Percentiles rank a stretch among this genome's conserved stretches.
These are phyloP conservation scores for Drosophila lacicola DNA, from an alignment of 2,888 invertebrate genomes.

Conservation along the genomic window DNA sequence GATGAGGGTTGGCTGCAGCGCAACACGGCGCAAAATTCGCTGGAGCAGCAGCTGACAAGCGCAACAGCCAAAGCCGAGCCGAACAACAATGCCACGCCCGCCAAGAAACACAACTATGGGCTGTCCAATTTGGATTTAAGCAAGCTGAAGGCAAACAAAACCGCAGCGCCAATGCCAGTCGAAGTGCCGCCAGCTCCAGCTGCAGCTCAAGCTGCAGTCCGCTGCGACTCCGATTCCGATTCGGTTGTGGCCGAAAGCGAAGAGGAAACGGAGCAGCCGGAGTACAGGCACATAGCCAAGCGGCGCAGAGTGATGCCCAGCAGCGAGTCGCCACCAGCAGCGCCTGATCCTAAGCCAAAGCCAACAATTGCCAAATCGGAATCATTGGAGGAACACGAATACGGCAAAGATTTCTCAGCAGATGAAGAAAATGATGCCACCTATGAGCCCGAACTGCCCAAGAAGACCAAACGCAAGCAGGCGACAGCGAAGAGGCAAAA, in stretches of 20 bases:
- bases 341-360: not conserved
- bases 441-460: conserved; percentile 39
- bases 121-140: conserved; percentile 85
- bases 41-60: conserved; percentile 14
- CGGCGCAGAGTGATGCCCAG: conserved; percentile 85
- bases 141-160: conserved; percentile 42
- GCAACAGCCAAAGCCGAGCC: conserved; percentile 6
- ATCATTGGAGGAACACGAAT: not conserved
- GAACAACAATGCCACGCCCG: conserved; percentile 38
- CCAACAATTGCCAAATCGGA: not conserved
- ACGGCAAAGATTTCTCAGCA: conserved; percentile 50
- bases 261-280: conserved; percentile 86
- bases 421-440: conserved; percentile 51
- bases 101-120: conserved; percentile 75
- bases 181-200: no score
- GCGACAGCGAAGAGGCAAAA: conserved; percentile 53
- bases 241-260: conserved; percentile 90
- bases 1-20: conserved; percentile 88
- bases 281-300: conserved; percentile 87
- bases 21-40: conserved; percentile 57
- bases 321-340: conserved; percentile 11
- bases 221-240: conserved; percentile 87
- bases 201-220: not conserved
- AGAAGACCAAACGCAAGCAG: conserved; percentile 63
- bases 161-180: not conserved